Evolutionary conservation across 2,797 vertebrate species (phyloP), one percentile per base, ranked within the genome.

Genomic region (Oreonectes daqikongensis): DNA sequence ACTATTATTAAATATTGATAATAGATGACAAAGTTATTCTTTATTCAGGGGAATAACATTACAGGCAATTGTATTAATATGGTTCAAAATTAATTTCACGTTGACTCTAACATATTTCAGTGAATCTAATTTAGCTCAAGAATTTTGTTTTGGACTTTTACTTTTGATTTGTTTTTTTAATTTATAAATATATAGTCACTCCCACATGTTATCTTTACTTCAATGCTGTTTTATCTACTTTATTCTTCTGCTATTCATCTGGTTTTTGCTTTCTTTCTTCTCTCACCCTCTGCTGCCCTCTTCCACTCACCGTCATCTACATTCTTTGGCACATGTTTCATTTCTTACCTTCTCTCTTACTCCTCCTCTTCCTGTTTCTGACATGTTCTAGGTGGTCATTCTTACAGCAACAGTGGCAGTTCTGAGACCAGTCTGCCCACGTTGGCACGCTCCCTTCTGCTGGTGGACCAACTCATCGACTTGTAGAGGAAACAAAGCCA

Each of bases 381-480:
- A 92, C 94, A 98, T 94, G 75, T 92, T 93, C 87, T 94, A 99
- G 97, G 96, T 99, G 96, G 96, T 94, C 96, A 98, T 93, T 95
- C 97, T 93, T 96, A 94, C 95, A 98, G 95, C 97, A 99, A 95
- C 97, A 98, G 95, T 95, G 96, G 97, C 94, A 98, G 95, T 93
- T 96, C 97, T 96, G 98, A 99, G 92, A 94, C 96, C 95, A 97
- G 95, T 95, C 95, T 99, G 93, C 96, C 97, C 93, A 97, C 94
- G 95, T 93, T 99, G 96, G 95, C 96, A 93, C 96, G 96, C 94
- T 97, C 98, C 93, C 95, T 99, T 86, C 96, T 99, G 93, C 95
- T 99, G 94, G 97, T 99, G 96, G 98, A 99, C 94, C 98, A 99
- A 95, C 98, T 99, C 93, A 99, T 99, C 95, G 97, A 99, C 95